Evolutionary conservation across 2,888 invertebrate genomes (phyloP).

Genomic region (Tenthredo amoena): DNA sequence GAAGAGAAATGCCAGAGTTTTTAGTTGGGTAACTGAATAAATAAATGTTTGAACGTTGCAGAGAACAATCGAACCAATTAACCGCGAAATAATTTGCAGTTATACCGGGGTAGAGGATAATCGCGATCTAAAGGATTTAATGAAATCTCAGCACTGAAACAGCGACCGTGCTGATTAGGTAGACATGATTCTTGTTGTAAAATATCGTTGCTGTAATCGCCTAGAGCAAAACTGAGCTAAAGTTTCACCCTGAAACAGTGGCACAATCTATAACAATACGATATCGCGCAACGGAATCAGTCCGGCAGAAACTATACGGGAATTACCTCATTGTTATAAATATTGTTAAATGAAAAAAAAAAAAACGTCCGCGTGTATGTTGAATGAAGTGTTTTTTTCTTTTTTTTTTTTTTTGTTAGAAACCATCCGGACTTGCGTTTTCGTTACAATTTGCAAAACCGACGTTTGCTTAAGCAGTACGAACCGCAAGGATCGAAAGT

Average conservation of each 20-base stretch:
- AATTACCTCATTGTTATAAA: not conserved
- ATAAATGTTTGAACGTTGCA: not conserved
- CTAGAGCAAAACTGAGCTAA: not conserved
- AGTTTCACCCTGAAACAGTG: not conserved
- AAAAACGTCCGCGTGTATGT: not conserved
- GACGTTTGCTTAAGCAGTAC: not conserved
- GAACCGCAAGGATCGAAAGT: not conserved
- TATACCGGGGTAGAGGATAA: slow-evolving; percentile 36
- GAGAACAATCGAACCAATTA: slow-evolving; percentile 56
- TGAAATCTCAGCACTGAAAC: slow-evolving; percentile 37
- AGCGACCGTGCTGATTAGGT: not conserved
- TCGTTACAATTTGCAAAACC: not conserved
- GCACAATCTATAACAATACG: not conserved
- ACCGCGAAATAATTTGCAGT: slow-evolving; percentile 53
- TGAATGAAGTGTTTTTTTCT: not conserved
- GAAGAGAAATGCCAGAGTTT: not conserved
- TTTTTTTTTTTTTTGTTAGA: not conserved
- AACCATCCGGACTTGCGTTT: not conserved
- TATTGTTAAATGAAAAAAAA: not conserved
- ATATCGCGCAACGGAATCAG: not conserved
- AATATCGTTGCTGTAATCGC: not conserved
- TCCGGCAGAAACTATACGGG: not conserved
- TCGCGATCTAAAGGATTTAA: slow-evolving; percentile 54
- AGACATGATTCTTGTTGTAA: not conserved
- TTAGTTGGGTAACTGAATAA: slow-evolving; percentile 3